Conservation (phyloP, 2,888 invertebrate genomes). For the Scaptomyza parva region DNA sequence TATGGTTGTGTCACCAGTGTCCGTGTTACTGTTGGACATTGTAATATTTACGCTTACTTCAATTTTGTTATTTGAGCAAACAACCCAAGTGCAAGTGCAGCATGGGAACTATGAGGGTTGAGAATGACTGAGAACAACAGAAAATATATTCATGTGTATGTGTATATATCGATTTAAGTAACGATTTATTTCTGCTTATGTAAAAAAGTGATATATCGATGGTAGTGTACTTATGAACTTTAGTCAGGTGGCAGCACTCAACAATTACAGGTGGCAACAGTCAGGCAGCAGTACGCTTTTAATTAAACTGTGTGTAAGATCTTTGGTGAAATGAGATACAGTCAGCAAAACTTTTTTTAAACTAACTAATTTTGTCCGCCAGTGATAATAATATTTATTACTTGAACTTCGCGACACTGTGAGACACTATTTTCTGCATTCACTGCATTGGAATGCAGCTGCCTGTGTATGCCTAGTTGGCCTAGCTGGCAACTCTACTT, state of each 20-base stretch:
- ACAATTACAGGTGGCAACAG: conserved; percentile 42
- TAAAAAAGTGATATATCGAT: conserved; percentile 8
- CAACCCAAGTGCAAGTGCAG: conserved; percentile 38
- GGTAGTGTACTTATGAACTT: neutral
- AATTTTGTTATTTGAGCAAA: conserved; percentile 78
- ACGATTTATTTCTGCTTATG: neutral
- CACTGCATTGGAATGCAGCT: conserved; percentile 55
- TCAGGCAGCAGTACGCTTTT: conserved; percentile 13
- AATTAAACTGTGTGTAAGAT: conserved; percentile 11
- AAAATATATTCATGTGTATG: neutral
- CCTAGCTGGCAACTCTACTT: conserved; percentile 51
- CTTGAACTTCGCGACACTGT: neutral
- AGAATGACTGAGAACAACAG: conserved; percentile 17
- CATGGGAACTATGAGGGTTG: conserved; percentile 17
- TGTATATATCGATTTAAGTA: conserved; percentile 6
- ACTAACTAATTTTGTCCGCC: neutral
- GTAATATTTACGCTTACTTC: conserved; percentile 81
- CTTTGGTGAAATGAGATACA: conserved; percentile 12
- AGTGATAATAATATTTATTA: neutral
- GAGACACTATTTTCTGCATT: conserved; percentile 3
- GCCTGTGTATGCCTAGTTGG: conserved; percentile 18
- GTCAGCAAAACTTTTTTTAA: neutral
- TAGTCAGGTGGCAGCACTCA: conserved; percentile 22
- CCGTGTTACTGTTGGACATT: conserved; percentile 82
- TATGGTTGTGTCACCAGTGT: conserved; percentile 83